Base-by-base conservation (phyloP, 1,140 invertebrate species). In the Zaprionus nigranus region DNA sequence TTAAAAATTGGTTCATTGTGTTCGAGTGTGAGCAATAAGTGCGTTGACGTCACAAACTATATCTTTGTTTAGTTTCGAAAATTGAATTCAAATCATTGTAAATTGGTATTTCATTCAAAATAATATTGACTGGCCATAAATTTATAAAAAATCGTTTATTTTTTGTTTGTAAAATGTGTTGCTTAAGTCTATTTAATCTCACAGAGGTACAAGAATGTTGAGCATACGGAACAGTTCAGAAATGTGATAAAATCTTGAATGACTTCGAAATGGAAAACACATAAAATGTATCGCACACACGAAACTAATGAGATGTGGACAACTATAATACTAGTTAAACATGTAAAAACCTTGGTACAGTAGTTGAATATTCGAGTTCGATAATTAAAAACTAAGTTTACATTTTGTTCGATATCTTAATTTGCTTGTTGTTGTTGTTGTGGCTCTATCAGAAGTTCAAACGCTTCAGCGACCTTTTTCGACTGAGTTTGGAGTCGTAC, bases 121-220 rank as follows among this genome's bases (percentile, higher is more conserved):
- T 22, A 20, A 51, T 5, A 2, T 49, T 49, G 12, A 2, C 12
- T 24, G 46, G 11, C 1, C 5, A 51, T 51, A 4, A n/a, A n/a
- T 54, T 40, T 64, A 54, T 66, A 30, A 54, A 69, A 75, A 22
- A 43, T 51, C 12, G 4, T 79, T 60, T 75, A 61, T 54, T 79
- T 54, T 13, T 3, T 24, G 49, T 46, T 46, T 46, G 68, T 84
- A 78, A 80, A 80, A 77, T 69, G 64, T 82, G 66, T 57, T 46
- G 40, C 71, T 84, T 81, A 81, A 22, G 22, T 58, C 56, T 79
- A 68, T 67, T 90, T 88, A 88, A 88, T 88, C 86, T 88, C 85
- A 75, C 63, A 72, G 78, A 87, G 84, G 84, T 84, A 87, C 78
- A 83, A 76, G 62, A 77, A 73, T 77, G 63, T 73, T 77, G 63